phyloP scores from a whole-genome alignment of 1,140 invertebrate genomes.

The Leptopilina clavipes region DNA sequence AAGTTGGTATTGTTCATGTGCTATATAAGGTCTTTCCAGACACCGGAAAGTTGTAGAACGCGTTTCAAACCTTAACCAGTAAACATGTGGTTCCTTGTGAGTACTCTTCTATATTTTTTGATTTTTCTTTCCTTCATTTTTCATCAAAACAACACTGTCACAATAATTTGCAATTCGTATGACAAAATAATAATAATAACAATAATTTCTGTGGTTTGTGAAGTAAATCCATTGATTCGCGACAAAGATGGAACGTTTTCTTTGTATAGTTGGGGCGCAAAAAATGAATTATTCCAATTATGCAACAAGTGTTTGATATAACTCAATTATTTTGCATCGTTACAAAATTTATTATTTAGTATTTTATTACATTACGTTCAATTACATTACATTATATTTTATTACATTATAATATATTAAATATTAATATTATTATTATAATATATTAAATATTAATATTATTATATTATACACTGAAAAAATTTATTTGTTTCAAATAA shows the following conservation, averaged over 20 bases:
- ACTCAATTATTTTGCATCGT: not conserved
- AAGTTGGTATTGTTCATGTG: slow-evolving; percentile 19
- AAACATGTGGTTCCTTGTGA: slow-evolving; percentile 20
- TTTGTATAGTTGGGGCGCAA: not conserved
- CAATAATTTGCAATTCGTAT: not conserved
- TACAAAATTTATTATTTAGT: too few relatives aligned
- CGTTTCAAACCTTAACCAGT: slow-evolving; percentile 14
- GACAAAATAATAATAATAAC: not conserved
- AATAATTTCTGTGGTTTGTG: not conserved
- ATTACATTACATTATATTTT: too few relatives aligned
- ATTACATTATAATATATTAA: too few relatives aligned
- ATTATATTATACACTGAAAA: too few relatives aligned
- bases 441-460: too few relatives aligned
- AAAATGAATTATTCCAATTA: not conserved
- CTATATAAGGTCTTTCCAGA: slow-evolving; percentile 25
- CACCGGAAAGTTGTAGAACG: slow-evolving; percentile 17
- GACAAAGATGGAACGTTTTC: not conserved
- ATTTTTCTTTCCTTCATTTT: not conserved
- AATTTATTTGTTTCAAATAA: too few relatives aligned
- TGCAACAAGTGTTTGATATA: slow-evolving; percentile 14
- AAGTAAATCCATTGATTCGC: not conserved
- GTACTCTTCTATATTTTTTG: not conserved
- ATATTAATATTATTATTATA: too few relatives aligned
- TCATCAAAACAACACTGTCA: not conserved
- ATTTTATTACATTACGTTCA: too few relatives aligned